Percentiles rank a stretch among this genome's conserved stretches.
These are phyloP conservation scores for Phorcus lineatus DNA, from an alignment of 2,888 invertebrate genomes.

Conservation along the genomic window DNA sequence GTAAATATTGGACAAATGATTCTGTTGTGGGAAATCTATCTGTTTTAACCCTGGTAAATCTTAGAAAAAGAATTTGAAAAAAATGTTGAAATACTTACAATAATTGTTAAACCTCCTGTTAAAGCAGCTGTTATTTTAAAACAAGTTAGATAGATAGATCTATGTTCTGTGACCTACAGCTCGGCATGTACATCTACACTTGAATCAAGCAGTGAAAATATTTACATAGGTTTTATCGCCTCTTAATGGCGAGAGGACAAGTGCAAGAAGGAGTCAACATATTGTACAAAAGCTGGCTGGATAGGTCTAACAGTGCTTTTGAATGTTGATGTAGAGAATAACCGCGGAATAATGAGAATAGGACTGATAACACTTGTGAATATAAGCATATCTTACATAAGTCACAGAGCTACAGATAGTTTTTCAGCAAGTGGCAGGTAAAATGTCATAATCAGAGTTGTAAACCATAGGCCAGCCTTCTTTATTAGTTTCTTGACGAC, in stretches of 20 bases:
- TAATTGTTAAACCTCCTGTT: no score
- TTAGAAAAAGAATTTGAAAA: no score
- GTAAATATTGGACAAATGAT: no score
- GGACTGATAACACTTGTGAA: background rate
- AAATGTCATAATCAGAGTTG: constrained; percentile 16
- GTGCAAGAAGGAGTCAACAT: background rate
- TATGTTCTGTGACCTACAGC: no score
- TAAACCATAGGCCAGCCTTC: background rate
- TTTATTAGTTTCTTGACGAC: background rate
- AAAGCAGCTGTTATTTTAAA: no score
- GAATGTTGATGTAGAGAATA: no score
- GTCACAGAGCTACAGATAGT: background rate
- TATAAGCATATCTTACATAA: background rate
- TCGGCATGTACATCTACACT: background rate
- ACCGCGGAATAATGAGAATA: no score
- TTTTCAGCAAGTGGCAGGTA: background rate
- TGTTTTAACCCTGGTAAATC: no score
- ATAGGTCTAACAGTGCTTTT: no score
- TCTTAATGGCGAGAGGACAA: background rate
- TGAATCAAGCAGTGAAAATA: constrained; percentile 10
- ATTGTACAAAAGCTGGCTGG: background rate
- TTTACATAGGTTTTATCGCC: constrained; percentile 18
- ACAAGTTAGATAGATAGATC: no score
- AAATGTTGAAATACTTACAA: no score
- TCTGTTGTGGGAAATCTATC: no score